Evolutionary conservation across 92 coral and sea anemone species (phyloP), one percentile per base, ranked within the genome.

Genomic region (Montipora capitata): DNA sequence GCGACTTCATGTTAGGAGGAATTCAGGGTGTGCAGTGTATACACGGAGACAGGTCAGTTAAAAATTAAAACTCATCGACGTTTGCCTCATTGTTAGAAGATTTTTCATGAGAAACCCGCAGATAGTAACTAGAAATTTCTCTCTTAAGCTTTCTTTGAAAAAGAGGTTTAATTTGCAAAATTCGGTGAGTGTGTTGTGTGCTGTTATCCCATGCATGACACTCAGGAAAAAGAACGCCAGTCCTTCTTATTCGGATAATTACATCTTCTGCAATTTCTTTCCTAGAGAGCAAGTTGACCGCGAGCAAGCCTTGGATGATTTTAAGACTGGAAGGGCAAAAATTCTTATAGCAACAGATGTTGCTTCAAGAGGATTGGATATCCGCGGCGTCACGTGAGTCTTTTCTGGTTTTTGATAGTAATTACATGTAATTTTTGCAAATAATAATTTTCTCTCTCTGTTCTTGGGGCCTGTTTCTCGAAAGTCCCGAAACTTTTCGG

Each of bases 261-360:
- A 9, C 67, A 62, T 17, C 20, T 9, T 5, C 17, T 44, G 7
- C 27, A 20, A 4, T n/a, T 74, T 78, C 35, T 65, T 38, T 18
- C 41, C 80, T 5, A 97, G 99, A 78, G 99, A 97, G 69, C 99
- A 97, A 66, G 72, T 62, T 72, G 99, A 97, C 67, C 90, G 99
- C 2, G 99, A 97, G 40, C 99, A 97, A 49, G 99, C 99, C 48
- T 68, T 97, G 38, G 99, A 97, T 41, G 99, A 97, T 65, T 97
- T 97, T 74, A 97, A 97, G 74, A 94, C 95, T 1, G 98, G 99
- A 12, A 69, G 88, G 3, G 99, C 97, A 17, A 91, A 79, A 58
- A 91, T 97, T 61, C 90, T 97, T 27, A 97, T 97, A 45, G 99
- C 99, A 51, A 97, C 99, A 1, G 99, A 97, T 73, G 99, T 97